Base-by-base conservation (phyloP, 2,797 vertebrate species). In the Lates japonicus region DNA sequence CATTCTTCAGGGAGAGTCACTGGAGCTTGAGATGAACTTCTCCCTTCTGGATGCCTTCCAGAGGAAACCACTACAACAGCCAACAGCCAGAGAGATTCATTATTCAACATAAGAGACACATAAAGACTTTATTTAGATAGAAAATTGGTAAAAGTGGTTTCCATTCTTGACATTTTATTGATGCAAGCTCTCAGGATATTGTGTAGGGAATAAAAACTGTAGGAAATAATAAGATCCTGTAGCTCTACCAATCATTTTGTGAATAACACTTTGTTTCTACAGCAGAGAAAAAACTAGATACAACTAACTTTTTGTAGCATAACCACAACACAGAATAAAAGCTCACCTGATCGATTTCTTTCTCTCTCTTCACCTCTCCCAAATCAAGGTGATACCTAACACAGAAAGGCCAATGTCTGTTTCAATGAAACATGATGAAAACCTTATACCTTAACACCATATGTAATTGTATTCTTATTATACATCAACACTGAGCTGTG, bases 341-440 rank as follows among this genome's bases (percentile, higher is more conserved):
- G 39, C 85, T 94, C 94, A 99, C 98, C 97, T 96, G 79, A 78
- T 99, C 96, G 35, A 99, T 95, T 70, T 95, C 91, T 88, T 95
- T 94, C 66, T 96, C 96, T 69, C 82, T 95, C 95, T 95, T 97
- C 83, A 99, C 97, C 29, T 97, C 96, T 46, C 95, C 96, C 1
- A 98, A 94, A 86, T 96, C 96, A 84, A 99, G 95, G 61, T 95
- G 85, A 77, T 95, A 93, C 77, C 98, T 99, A 17, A 91, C 13
- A 86, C 84, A 61, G 64, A 42, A 74, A 87, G 44, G 4, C 19
- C 17, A 52, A 80, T n/a, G n/a, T n/a, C n/a, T n/a, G n/a, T n/a
- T n/a, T n/a, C n/a, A 16, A 52, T 49, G 1, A 69, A 17, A 78
- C 39, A 54, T 29, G 11, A 69, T 41, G 3, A 35, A 7, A 5